phyloP scores from a whole-genome alignment of 2,113 vertebrate genomes.

The Pelusios castaneus region DNA sequence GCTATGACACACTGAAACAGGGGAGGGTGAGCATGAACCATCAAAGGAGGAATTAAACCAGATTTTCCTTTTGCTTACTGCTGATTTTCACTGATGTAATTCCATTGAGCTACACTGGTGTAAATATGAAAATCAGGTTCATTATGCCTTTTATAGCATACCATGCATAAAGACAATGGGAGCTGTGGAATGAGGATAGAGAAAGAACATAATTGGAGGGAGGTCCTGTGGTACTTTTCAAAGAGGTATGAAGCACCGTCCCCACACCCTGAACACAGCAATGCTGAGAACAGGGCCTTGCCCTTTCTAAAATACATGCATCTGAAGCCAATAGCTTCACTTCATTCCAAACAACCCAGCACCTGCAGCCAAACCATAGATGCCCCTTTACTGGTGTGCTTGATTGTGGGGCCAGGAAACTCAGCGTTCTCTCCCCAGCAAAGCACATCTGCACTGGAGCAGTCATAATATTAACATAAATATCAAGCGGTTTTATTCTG shows the following conservation, averaged over 20 bases:
- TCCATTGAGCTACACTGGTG: background rate
- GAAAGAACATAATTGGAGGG: background rate
- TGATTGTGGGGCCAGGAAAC: background rate
- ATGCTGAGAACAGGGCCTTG: background rate
- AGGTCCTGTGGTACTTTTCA: accelerated
- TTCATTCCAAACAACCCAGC: background rate
- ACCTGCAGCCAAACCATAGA: background rate
- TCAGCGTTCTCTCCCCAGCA: background rate
- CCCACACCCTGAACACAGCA: background rate
- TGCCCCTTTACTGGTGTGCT: background rate
- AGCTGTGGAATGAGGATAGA: background rate
- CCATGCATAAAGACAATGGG: background rate
- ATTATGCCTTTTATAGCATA: background rate
- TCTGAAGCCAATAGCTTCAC: background rate
- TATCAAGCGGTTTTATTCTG: background rate
- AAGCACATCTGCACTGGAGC: background rate
- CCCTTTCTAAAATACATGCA: background rate
- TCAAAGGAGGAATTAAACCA: background rate
- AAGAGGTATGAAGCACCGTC: background rate
- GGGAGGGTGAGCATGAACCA: background rate
- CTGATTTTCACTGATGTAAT: background rate
- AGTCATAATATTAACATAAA: background rate
- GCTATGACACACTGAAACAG: background rate
- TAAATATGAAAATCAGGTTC: background rate
- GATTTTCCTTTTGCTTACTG: background rate